Evolutionary conservation across 2,113 vertebrate genomes (phyloP).

Genomic region (Tinamus guttatus): DNA sequence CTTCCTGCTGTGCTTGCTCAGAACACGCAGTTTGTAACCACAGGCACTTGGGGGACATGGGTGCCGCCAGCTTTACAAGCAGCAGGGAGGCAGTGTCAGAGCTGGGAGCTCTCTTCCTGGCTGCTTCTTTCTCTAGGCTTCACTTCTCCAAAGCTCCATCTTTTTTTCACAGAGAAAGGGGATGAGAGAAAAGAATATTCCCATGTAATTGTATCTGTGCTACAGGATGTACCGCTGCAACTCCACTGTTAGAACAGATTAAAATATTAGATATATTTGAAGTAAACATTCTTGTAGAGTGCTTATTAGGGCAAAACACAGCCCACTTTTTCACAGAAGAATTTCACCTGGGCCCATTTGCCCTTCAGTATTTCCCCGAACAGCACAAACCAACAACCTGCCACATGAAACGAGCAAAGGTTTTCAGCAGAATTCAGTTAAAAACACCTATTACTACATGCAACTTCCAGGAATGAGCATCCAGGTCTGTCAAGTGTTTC

Average conservation of each 20-base stretch:
- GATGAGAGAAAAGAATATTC: neutral
- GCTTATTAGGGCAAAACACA: neutral
- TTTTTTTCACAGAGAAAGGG: neutral
- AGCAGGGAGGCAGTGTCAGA: neutral
- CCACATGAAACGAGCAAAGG: neutral
- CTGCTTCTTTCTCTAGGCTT: constrained; percentile 78
- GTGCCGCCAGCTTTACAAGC: neutral
- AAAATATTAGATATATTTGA: neutral
- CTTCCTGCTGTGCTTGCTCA: neutral
- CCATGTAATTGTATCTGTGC: neutral
- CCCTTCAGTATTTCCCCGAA: neutral
- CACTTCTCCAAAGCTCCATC: constrained; percentile 61
- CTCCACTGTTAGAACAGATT: neutral
- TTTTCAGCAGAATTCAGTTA: neutral
- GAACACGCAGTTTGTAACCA: neutral
- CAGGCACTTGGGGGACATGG: neutral
- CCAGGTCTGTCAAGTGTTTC: neutral
- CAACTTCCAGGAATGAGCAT: neutral
- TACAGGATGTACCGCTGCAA: neutral
- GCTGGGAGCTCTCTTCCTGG: neutral
- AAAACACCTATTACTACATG: neutral
- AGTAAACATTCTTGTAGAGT: neutral
- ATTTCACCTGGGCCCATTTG: neutral
- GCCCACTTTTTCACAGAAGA: neutral
- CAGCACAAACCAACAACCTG: neutral